Evolutionary conservation across 1,140 invertebrate species (phyloP), one percentile per base, ranked within the genome.

Genomic region (Idris sp.): DNA sequence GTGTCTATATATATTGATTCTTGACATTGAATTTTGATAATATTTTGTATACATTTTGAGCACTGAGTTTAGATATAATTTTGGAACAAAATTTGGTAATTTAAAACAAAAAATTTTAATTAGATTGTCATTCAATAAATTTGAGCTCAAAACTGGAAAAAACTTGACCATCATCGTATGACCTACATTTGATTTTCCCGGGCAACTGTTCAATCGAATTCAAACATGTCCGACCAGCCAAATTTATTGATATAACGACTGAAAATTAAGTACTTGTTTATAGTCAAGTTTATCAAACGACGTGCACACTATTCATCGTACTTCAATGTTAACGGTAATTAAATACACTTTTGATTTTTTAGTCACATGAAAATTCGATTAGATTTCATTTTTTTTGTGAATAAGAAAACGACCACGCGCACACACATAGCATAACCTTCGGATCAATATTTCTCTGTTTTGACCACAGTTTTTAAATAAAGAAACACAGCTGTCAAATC

Each of bases 371-470:
- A 14, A 54, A 41, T n/a, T 10, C 36, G 13, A 22, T 35, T 15
- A 53, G 16, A 36, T 31, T 13, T n/a, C 10, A 1, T 15, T 22
- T 54, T 22, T 54, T 35, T n/a, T n/a, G n/a, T n/a, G n/a, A n/a
- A n/a, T n/a, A n/a, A n/a, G n/a, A 13, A 54, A 22, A 53, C 16
- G 9, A 33, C 7, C 11, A n/a, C n/a, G 28, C 22, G 7, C 22
- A 46, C 18, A 59, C 43, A 41, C 30, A 48, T 26, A 10, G 28
- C 51, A 46, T 68, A 68, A 68, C 53, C 64, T 58, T 68, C 35
- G 35, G 51, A 49, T 58, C 64, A 28, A 68, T 68, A 56, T 35
- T 43, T 43, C 19, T 33, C 10, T 11, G n/a, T 4, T 49, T 49
- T 58, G 38, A 2, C 16, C 36, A 48, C n/a, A n/a, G n/a, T 36